These are phyloP conservation scores for Amblyopsis rosae DNA, from an alignment of 2,113 vertebrate species.

Conservation along the genomic window DNA sequence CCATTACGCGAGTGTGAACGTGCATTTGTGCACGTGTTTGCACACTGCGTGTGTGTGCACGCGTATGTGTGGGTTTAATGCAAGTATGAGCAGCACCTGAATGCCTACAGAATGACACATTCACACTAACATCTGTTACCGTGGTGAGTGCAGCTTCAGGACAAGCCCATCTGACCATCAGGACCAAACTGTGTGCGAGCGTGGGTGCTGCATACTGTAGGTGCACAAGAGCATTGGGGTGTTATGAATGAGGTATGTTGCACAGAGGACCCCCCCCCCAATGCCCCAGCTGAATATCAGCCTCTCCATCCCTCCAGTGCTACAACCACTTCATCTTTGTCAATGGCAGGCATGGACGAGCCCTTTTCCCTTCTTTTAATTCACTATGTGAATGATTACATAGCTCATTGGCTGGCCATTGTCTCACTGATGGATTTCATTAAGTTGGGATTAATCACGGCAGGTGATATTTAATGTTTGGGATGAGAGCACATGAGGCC, in stretches of 20 bases:
- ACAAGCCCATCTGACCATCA: conserved; percentile 20
- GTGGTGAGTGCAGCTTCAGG: conserved; percentile 23
- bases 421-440: conserved; percentile 99
- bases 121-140: conserved; percentile 55
- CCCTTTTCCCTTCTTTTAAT: conserved; percentile 89
- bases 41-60: neutral
- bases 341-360: conserved; percentile 85
- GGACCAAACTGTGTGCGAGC: conserved; percentile 6
- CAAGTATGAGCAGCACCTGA: conserved; percentile 35
- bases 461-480: conserved; percentile 97
- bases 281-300: conserved; percentile 69
- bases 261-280: conserved; percentile 21
- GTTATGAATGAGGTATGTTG: neutral
- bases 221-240: neutral
- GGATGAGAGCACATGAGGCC: conserved; percentile 70
- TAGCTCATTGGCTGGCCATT: conserved; percentile 98
- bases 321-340: conserved; percentile 92
- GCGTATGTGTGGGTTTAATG: conserved; percentile 1
- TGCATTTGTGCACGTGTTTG: conserved; percentile 37
- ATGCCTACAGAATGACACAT: conserved; percentile 32
- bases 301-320: conserved; percentile 61
- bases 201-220: neutral
- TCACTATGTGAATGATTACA: conserved; percentile 99
- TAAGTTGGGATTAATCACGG: conserved; percentile 99
- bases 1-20: conserved; percentile 89